Evolutionary conservation across 30 jellyfish, hydroid and myxozoan genomes (phyloP).

Genomic region (Cassiopea xamachana): DNA sequence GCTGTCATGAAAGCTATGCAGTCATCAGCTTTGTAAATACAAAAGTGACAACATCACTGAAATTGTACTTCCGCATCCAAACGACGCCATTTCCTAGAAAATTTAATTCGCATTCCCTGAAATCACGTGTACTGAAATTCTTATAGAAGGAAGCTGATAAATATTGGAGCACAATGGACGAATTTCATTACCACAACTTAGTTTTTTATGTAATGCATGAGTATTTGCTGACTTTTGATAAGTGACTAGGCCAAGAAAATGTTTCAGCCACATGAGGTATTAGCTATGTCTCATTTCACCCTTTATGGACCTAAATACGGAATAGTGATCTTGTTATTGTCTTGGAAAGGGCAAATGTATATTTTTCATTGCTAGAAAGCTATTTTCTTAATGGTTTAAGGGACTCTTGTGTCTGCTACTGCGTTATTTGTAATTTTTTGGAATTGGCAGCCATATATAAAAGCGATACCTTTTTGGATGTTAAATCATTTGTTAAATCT

Average conservation of each 20-base stretch:
- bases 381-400: no score
- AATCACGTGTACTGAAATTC: neutral
- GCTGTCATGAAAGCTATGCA: conserved; percentile 33
- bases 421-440: no score
- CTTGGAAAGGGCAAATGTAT: no score
- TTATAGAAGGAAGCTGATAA: neutral
- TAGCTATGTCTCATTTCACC: neutral
- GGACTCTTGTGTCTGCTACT: no score
- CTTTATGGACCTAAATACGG: no score
- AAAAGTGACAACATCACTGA: neutral
- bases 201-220: neutral
- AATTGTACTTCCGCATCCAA: neutral
- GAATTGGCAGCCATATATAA: no score
- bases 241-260: neutral
- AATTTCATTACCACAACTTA: neutral
- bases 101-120: neutral
- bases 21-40: conserved; percentile 22
- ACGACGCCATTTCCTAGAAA: neutral
- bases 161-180: neutral
- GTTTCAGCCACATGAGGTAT: neutral
- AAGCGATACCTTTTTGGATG: no score
- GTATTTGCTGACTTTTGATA: neutral
- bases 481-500: no score
- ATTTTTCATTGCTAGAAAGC: no score
- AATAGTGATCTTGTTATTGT: no score